Evolutionary conservation across 37 sponge, comb jelly and placozoan species (phyloP).

Genomic region (Aphrocallistes beatrix): DNA sequence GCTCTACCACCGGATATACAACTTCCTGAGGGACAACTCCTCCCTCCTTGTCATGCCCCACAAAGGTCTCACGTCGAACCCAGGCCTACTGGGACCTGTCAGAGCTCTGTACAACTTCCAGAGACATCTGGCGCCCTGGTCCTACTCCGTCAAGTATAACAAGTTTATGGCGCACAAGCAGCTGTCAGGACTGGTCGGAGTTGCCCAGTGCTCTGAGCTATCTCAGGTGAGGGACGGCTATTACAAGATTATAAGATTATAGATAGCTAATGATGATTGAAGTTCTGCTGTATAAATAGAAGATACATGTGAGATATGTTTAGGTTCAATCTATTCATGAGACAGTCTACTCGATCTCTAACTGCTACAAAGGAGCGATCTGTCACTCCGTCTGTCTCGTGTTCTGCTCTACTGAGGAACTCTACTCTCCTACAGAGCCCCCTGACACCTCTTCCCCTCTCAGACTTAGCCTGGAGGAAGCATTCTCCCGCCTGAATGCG

Average conservation of each 20-base stretch:
- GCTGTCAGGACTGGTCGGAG: neutral
- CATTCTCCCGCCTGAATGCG: neutral
- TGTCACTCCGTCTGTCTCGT: slow-evolving; percentile 3
- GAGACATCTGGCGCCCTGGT: neutral
- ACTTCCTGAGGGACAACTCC: slow-evolving; percentile 17
- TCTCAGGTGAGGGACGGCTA: neutral
- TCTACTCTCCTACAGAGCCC: neutral
- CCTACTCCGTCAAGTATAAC: slow-evolving; percentile 11
- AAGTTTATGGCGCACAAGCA: slow-evolving; percentile 12
- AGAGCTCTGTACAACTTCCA: slow-evolving; percentile 10
- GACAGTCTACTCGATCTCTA: slow-evolving; percentile 10
- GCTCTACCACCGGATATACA: slow-evolving; percentile 8
- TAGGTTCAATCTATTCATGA: neutral
- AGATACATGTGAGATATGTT: neutral
- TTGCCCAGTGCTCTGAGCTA: neutral
- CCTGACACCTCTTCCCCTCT: neutral
- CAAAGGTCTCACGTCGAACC: neutral
- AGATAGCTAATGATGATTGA: too few species aligned
- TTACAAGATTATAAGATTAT: too few species aligned
- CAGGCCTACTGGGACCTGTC: neutral
- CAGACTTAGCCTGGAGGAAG: neutral
- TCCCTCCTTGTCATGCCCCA: neutral
- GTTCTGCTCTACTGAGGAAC: neutral
- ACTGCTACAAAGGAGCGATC: neutral
- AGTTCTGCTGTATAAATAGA: neutral